Conservation (phyloP, 2,797 vertebrate species). For the Mycteria americana region DNA sequence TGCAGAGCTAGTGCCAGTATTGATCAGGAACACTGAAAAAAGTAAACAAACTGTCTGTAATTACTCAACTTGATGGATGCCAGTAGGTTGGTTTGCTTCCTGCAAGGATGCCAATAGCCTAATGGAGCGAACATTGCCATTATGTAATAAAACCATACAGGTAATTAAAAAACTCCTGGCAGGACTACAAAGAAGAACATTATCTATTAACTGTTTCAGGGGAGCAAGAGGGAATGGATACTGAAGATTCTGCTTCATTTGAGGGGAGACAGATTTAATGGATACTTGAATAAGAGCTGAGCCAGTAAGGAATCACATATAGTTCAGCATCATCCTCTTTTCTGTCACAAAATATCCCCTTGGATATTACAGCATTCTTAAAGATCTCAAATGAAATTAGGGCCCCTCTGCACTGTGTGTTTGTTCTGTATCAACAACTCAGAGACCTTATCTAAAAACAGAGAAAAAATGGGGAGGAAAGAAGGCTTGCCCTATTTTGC, state of each 20-base stretch:
- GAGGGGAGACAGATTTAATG: neutral
- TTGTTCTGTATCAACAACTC: neutral
- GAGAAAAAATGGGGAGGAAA: neutral
- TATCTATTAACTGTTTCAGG: constrained; percentile 30
- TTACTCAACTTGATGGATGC: constrained; percentile 57
- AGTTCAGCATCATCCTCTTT: neutral
- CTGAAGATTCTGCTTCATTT: neutral
- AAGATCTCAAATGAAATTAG: neutral
- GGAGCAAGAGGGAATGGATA: neutral
- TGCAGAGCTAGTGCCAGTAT: constrained; percentile 19
- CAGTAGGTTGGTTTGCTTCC: constrained; percentile 45
- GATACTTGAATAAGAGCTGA: neutral
- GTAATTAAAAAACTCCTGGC: constrained; percentile 37
- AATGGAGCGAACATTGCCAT: neutral
- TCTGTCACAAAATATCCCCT: neutral
- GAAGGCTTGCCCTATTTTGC: neutral
- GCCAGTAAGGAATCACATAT: neutral
- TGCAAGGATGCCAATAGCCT: constrained; percentile 42
- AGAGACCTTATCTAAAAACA: neutral
- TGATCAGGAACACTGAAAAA: constrained; percentile 32
- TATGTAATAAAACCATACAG: constrained; percentile 38
- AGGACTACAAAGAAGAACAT: neutral
- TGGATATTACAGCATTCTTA: neutral
- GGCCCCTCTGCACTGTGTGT: neutral
- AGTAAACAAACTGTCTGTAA: constrained; percentile 33